Evolutionary conservation across 1,140 invertebrate genomes (phyloP), one percentile per base, ranked within the genome.

Genomic region (Neotoxoptera formosana): DNA sequence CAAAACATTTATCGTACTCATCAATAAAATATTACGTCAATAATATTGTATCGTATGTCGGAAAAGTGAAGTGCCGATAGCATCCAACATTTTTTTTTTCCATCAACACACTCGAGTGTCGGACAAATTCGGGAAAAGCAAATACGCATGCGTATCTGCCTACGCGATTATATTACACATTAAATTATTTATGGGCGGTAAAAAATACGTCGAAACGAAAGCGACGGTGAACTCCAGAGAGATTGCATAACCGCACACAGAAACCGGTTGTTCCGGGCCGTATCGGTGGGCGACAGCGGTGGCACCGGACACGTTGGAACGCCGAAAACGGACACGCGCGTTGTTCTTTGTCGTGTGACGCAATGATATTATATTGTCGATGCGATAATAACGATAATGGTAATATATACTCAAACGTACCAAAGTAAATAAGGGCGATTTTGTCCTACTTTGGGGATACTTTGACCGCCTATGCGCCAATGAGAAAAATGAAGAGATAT

Each of bases 181-280:
- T 7, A 3, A 11, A 76, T 76, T 7, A 76, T 76, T 7, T n/a
- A 76, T 76, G 60, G 60, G 30, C 60, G 34, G 41, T 84, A 84
- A 84, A 84, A 84, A 84, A 84, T 41, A 86, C 84, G 25, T 86
- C 41, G 48, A 89, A 89, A 89, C 47, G 88, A 89, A 89, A 89
- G 88, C 34, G 84, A 86, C 34, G 47, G 47, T 56, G 51, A 56
- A 89, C 88, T 89, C 47, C 17, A 9, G 51, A 36, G 9, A 51
- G n/a, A 89, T 89, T 89, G 88, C 88, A 56, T 89, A 89, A 89
- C 88, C 17, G 88, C 34, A 9, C 17, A 76, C 60, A 30, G 17
- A 89, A 89, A 89, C 88, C 88, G 88, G 88, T 89, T 89, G 84
- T 47, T 86, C 41, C 34, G 51, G 36, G 7, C 51, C 21, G 20